phyloP scores from a whole-genome alignment of 2,888 invertebrate species.

The Mythimna vitellina region DNA sequence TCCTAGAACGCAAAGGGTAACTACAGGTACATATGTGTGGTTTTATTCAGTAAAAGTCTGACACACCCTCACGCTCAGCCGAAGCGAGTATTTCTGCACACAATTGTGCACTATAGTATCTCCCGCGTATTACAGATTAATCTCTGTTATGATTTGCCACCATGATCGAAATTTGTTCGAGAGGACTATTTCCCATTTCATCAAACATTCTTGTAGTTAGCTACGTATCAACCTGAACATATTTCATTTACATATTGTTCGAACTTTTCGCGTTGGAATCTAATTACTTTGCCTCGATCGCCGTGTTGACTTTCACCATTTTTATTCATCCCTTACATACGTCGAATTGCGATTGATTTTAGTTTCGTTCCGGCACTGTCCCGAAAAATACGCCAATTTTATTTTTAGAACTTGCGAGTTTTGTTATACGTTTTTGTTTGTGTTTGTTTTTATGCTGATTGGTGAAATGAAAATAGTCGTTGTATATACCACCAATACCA shows the following conservation, averaged over 20 bases:
- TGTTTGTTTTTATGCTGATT: not conserved
- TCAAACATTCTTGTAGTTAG: slow-evolving; percentile 7
- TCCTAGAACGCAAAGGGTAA: too few species aligned
- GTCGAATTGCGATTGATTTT: slow-evolving; percentile 64
- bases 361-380: slow-evolving; percentile 37
- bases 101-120: too few species aligned
- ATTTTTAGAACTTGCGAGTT: slow-evolving; percentile 30
- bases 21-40: too few species aligned
- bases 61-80: too few species aligned
- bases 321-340: slow-evolving; percentile 64
- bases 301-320: slow-evolving; percentile 63
- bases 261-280: slow-evolving; percentile 65
- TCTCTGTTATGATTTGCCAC: too few species aligned
- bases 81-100: too few species aligned
- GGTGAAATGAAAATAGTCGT: not conserved
- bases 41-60: too few species aligned
- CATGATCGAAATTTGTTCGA: too few species aligned
- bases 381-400: slow-evolving; percentile 44
- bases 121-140: too few species aligned
- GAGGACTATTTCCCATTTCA: not conserved
- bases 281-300: slow-evolving; percentile 68
- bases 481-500: too few species aligned
- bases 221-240: slow-evolving; percentile 37
- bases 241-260: slow-evolving; percentile 44
- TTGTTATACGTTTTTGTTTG: slow-evolving; percentile 24